Percentiles rank a stretch among this genome's conserved stretches.
Conservation (phyloP, 2,888 invertebrate genomes). For the Watsonalla cultraria region DNA sequence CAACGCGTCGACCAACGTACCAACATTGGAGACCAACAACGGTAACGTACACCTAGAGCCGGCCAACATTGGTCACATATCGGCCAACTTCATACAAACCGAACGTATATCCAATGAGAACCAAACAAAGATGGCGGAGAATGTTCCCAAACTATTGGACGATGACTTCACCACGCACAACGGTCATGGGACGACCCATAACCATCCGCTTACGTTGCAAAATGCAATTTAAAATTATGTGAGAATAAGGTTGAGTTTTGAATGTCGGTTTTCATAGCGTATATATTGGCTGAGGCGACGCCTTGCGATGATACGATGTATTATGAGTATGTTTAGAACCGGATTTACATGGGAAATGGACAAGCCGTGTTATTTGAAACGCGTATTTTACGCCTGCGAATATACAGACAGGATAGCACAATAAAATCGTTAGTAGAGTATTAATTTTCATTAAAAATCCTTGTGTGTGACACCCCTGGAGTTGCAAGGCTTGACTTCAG, state of each 20-base stretch:
- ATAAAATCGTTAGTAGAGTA: too few species aligned
- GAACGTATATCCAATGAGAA: conserved; percentile 48
- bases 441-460: too few species aligned
- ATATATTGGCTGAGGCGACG: conserved; percentile 50
- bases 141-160: conserved; percentile 34
- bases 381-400: too few species aligned
- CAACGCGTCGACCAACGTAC: conserved; percentile 32
- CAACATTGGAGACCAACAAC: conserved; percentile 42
- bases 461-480: too few species aligned
- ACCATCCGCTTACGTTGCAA: conserved; percentile 63
- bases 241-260: conserved; percentile 32
- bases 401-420: too few species aligned
- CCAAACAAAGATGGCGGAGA: conserved; percentile 38
- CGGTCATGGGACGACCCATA: conserved; percentile 45
- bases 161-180: conserved; percentile 72
- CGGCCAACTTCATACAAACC: conserved; percentile 61
- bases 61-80: conserved; percentile 44
- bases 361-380: too few species aligned
- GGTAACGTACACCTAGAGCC: conserved; percentile 36
- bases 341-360: neutral
- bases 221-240: conserved; percentile 55
- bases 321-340: neutral
- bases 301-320: conserved; percentile 6
- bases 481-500: too few species aligned
- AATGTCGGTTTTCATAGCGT: conserved; percentile 41